Evolutionary conservation across 1,140 invertebrate genomes (phyloP).

Genomic region (Batillaria attramentaria): DNA sequence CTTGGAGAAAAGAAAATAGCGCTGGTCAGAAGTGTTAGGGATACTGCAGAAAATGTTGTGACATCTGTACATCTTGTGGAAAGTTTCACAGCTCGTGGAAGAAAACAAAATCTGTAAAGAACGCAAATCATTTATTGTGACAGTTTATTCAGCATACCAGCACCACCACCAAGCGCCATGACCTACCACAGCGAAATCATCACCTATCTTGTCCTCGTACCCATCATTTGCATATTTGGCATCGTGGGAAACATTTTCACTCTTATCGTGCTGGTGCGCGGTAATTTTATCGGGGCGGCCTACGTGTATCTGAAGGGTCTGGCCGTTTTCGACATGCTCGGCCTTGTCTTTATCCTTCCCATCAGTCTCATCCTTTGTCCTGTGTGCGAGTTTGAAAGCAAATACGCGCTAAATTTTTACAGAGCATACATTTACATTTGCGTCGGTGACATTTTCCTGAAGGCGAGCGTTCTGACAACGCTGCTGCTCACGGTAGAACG

Average conservation of each 20-base stretch:
- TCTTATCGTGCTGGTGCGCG: conserved; percentile 16
- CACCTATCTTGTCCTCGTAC: conserved; percentile 28
- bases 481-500: conserved; percentile 26
- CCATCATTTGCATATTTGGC: conserved; percentile 34
- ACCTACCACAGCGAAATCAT: background rate
- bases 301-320: conserved; percentile 34
- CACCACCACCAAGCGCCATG: too few relatives aligned
- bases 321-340: conserved; percentile 27
- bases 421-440: conserved; percentile 33
- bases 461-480: conserved; percentile 31
- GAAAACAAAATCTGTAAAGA: too few relatives aligned
- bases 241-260: conserved; percentile 34
- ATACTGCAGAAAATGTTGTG: too few relatives aligned
- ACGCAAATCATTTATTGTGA: too few relatives aligned
- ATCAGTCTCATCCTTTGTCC: conserved; percentile 25
- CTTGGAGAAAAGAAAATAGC: too few relatives aligned
- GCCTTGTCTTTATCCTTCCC: conserved; percentile 32
- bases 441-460: conserved; percentile 32
- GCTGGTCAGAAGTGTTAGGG: too few relatives aligned
- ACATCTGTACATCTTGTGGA: too few relatives aligned
- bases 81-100: too few relatives aligned
- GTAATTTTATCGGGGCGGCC: conserved; percentile 21
- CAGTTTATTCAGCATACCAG: too few relatives aligned
- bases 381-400: background rate
- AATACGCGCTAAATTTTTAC: conserved; percentile 9